Base-by-base conservation (phyloP, 2,888 invertebrate species). In the Anticlea derivata region DNA sequence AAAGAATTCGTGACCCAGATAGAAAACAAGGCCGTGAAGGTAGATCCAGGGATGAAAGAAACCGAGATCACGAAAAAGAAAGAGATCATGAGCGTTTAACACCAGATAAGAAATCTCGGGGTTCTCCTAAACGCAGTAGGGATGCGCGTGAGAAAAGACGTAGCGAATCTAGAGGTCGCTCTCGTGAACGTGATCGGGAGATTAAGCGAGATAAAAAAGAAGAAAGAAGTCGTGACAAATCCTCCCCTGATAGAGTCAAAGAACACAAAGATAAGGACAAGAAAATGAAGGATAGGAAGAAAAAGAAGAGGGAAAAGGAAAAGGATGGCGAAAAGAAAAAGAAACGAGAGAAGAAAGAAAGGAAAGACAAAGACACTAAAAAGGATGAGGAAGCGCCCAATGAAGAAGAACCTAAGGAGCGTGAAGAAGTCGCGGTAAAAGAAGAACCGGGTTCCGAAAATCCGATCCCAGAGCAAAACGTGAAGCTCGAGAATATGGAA, bases 201-300 rank as follows among this genome's bases (percentile, higher is more conserved):
- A 82, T 78, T 61, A 89, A 85, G 58, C 86, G 92, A 26, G 92
- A 92, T 57, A 92, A 91, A 67, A 92, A 92, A 70, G 86, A 91
- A 70, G 81, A 92, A 65, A 75, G 90, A 78, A 58, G 67, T 61
- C 72, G 83, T 44, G 83, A 89, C 46, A 83, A 83, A 61, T 80
- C 86, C 7, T 82, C 81, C 23, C 84, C 88, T 11, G 92, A 92
- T 27, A 78, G 87, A 66, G 84, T 66, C 58, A 90, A 83, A 58
- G 92, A 92, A 50, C 92, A 91, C 47, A 93, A 92, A 68, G 92
- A 93, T 10, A 92, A 92, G 63, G 92, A 92, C 46, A 91, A 91
- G 60, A 92, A 91, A 70, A 78, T 91, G 68, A 84, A 75, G 76
- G 86, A 72, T 72, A 90, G 70, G 80, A 92, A 86, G 70, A 92